A percentile compares a stretch with the other conserved stretches of the same genome.
phyloP scores from a whole-genome alignment of 2,113 vertebrate species.

The Oryzias curvinotus region DNA sequence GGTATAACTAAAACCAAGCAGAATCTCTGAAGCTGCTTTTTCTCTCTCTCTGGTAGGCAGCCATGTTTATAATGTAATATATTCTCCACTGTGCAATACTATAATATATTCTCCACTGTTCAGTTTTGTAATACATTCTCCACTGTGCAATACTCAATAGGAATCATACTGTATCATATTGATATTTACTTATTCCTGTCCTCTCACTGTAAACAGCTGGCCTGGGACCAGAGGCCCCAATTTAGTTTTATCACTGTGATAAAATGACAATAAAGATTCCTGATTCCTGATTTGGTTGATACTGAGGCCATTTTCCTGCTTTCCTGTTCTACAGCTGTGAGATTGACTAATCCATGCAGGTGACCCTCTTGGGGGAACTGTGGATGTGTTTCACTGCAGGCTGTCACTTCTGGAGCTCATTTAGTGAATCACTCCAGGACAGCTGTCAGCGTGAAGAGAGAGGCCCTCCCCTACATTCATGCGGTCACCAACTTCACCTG shows the following conservation, averaged over 20 bases:
- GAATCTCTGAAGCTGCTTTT: conserved; percentile 8
- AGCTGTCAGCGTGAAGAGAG: conserved; percentile 46
- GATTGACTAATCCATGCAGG: conserved; percentile 38
- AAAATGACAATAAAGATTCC: no score
- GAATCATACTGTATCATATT: no score
- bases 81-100: no score
- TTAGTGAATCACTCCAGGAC: conserved; percentile 47
- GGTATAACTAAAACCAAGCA: conserved; percentile 4
- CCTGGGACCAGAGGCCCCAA: no score
- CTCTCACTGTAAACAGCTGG: no score
- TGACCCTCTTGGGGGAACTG: conserved; percentile 23
- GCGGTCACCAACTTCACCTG: conserved; percentile 6
- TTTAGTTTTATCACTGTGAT: no score
- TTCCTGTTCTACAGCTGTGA: conserved; percentile 35
- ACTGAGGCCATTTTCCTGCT: conserved; percentile 12
- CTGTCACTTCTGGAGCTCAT: conserved; percentile 25
- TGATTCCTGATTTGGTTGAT: no score
- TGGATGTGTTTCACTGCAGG: conserved; percentile 21
- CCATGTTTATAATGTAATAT: no score
- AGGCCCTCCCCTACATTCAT: conserved; percentile 34
- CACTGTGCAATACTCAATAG: no score
- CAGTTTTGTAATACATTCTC: no score
- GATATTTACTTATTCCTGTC: no score
- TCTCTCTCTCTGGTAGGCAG: not conserved
- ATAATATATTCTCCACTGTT: no score